These are phyloP conservation scores for Aphaenogaster ashmeadi DNA, from an alignment of 1,140 invertebrate species.

Conservation along the genomic window DNA sequence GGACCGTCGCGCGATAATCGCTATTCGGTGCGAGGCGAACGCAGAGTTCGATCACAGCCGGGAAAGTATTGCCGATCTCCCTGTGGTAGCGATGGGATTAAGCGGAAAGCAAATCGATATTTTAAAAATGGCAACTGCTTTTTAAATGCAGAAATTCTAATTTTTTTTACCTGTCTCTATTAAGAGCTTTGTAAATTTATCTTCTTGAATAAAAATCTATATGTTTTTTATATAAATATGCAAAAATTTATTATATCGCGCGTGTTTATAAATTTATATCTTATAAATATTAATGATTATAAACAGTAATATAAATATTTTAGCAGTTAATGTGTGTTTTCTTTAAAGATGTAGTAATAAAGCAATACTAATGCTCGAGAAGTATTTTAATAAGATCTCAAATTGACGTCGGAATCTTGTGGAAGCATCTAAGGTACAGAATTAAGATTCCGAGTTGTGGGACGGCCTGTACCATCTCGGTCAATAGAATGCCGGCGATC, in stretches of 20 bases:
- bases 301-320: neutral
- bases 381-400: neutral
- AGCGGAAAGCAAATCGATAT: constrained; percentile 12
- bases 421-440: neutral
- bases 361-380: neutral
- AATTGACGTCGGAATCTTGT: neutral
- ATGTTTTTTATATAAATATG: neutral
- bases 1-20: constrained; percentile 67
- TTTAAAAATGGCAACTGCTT: neutral
- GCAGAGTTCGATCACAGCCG: constrained; percentile 2
- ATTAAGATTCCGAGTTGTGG: constrained; percentile 1
- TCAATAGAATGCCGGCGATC: constrained; percentile 54
- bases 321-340: neutral
- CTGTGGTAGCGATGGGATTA: constrained; percentile 25
- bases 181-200: neutral
- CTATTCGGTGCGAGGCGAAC: constrained; percentile 65
- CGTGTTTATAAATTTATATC: neutral
- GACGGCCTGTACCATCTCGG: constrained; percentile 39
- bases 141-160: neutral
- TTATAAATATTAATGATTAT: neutral
- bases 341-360: neutral
- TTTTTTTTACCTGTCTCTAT: neutral
- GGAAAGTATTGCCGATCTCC: constrained; percentile 51
- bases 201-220: neutral
- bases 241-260: neutral